phyloP scores from a whole-genome alignment of 2,888 invertebrate species.

The Baccha elongata region DNA sequence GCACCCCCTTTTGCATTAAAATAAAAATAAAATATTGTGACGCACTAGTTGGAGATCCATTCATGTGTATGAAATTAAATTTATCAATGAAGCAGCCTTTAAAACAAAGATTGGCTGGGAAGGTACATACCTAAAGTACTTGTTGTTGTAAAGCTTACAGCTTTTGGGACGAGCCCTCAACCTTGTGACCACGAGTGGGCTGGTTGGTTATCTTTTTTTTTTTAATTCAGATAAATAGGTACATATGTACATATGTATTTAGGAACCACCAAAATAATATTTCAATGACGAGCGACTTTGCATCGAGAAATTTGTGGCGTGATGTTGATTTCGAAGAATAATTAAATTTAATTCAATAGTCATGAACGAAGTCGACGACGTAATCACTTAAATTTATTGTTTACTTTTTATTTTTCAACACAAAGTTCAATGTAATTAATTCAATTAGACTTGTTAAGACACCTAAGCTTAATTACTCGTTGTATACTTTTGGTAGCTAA shows the following conservation, averaged over 20 bases:
- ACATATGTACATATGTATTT: too few species aligned
- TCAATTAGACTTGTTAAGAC: background rate
- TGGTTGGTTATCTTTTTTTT: too few species aligned
- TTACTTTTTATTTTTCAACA: too few species aligned
- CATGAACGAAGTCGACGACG: background rate
- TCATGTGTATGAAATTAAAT: slow-evolving; percentile 4
- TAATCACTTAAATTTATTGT: background rate
- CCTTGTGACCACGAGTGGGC: background rate
- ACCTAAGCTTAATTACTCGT: background rate
- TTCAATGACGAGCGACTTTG: background rate
- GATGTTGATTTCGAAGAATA: slow-evolving; percentile 40
- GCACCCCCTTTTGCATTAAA: background rate
- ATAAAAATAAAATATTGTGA: background rate
- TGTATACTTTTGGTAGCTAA: too few species aligned
- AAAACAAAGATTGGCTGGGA: background rate
- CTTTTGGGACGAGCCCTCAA: slow-evolving; percentile 29
- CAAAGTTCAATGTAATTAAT: background rate
- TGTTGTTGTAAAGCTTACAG: slow-evolving; percentile 1
- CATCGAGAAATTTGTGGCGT: slow-evolving; percentile 23
- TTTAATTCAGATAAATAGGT: too few species aligned
- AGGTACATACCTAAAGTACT: too few species aligned
- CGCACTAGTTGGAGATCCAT: background rate
- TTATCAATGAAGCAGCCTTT: background rate
- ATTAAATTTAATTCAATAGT: slow-evolving; percentile 22
- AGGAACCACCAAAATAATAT: too few species aligned